Percentiles rank a stretch among this genome's conserved stretches.
Conservation (phyloP, 2,113 vertebrate species). For the Pluvianellus socialis region DNA sequence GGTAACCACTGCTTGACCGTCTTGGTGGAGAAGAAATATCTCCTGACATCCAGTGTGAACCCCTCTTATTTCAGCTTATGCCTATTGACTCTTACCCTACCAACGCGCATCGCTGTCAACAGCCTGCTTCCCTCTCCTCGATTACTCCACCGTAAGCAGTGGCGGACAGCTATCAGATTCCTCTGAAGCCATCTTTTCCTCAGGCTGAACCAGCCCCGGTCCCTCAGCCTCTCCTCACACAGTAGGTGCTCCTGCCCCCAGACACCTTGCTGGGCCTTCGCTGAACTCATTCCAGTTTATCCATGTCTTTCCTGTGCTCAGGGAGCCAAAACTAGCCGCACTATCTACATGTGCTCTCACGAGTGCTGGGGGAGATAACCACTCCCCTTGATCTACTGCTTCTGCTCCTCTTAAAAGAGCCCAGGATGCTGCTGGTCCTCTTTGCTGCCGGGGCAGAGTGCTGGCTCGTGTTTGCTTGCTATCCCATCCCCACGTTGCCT, state of each 20-base stretch:
- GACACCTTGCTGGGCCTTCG: not conserved
- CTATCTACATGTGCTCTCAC: not conserved
- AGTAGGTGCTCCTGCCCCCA: not conserved
- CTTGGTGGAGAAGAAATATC: not conserved
- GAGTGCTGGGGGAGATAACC: not conserved
- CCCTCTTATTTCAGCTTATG: not conserved
- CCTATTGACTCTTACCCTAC: not conserved
- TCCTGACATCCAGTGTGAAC: not conserved
- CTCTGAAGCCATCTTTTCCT: not conserved
- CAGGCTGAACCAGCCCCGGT: not conserved
- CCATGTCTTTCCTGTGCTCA: not conserved
- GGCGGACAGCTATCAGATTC: not conserved
- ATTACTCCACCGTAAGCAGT: fast-evolving
- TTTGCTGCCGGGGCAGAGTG: not conserved
- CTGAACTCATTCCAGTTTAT: not conserved
- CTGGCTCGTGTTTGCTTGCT: not conserved
- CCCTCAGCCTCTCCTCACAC: not conserved
- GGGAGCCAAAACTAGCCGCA: not conserved
- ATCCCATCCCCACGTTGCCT: fast-evolving
- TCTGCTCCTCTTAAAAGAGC: not conserved
- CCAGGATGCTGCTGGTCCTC: not conserved
- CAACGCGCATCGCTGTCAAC: not conserved
- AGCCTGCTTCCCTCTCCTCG: not conserved
- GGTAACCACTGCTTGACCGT: not conserved
- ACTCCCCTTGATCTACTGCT: not conserved